phyloP scores from a whole-genome alignment of 2,113 vertebrate genomes.

The Neofelis nebulosa region DNA sequence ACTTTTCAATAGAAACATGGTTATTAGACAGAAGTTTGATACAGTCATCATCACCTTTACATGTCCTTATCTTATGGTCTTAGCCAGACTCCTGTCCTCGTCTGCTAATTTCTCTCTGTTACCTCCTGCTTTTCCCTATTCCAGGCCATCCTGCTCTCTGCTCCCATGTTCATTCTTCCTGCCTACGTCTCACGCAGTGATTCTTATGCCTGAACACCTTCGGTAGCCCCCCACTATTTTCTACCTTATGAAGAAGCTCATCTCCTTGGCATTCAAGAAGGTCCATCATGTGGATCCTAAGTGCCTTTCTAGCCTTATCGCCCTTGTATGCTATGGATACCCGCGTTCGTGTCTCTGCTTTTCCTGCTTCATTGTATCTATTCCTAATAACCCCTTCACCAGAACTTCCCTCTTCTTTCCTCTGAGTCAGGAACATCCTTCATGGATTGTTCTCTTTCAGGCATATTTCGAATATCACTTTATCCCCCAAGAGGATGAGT shows the following conservation, averaged over 20 bases:
- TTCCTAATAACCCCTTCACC: neutral
- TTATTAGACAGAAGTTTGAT: neutral
- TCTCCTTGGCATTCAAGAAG: neutral
- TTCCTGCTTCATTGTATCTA: neutral
- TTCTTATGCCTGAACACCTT: neutral
- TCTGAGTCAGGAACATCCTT: neutral
- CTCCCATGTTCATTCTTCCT: neutral
- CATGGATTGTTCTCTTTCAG: neutral
- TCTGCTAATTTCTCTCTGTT: neutral
- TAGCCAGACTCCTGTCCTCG: neutral
- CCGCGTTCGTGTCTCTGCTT: neutral
- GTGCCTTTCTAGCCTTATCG: neutral
- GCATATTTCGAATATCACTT: neutral
- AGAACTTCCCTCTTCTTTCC: neutral
- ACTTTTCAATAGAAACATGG: neutral
- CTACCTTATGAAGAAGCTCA: neutral
- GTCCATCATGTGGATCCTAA: neutral
- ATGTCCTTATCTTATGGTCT: neutral
- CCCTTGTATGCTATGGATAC: accelerated
- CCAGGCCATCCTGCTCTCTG: neutral
- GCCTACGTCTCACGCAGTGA: neutral
- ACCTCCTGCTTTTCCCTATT: neutral
- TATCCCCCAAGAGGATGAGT: neutral
- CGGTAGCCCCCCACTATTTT: neutral
- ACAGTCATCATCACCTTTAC: neutral